Conservation (phyloP, 2,113 vertebrate species). For the Tautogolabrus adspersus region DNA sequence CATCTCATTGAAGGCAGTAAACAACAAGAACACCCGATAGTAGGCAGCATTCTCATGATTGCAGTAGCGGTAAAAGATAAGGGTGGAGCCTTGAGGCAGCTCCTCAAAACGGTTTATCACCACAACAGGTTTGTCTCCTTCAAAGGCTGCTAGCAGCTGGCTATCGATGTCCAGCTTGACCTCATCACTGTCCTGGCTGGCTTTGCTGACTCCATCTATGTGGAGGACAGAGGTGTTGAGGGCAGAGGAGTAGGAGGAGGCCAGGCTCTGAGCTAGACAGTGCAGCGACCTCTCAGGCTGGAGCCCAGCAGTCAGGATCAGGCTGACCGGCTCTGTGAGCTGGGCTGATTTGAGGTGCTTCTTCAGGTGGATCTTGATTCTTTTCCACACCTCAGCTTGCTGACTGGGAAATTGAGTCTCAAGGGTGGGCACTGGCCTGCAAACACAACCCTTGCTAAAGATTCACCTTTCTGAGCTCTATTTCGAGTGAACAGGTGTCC, state of each 20-base stretch:
- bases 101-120: slow-evolving; percentile 91
- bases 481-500: neutral
- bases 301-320: slow-evolving; percentile 88
- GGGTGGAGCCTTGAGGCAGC: slow-evolving; percentile 89
- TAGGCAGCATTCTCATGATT: slow-evolving; percentile 92
- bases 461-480: neutral
- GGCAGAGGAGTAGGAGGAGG: slow-evolving; percentile 81
- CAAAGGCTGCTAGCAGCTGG: slow-evolving; percentile 85
- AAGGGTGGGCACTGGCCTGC: slow-evolving; percentile 36
- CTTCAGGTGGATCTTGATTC: slow-evolving; percentile 85
- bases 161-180: slow-evolving; percentile 89
- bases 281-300: slow-evolving; percentile 83
- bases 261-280: slow-evolving; percentile 86
- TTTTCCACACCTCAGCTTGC: slow-evolving; percentile 83
- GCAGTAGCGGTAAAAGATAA: slow-evolving; percentile 98
- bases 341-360: slow-evolving; percentile 85
- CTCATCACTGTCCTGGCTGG: slow-evolving; percentile 79
- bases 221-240: slow-evolving; percentile 78
- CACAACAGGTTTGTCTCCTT: slow-evolving; percentile 79
- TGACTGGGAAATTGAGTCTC: slow-evolving; percentile 85
- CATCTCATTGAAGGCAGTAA: slow-evolving; percentile 85
- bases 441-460: slow-evolving; percentile 39
- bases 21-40: slow-evolving; percentile 88
- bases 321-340: slow-evolving; percentile 87
- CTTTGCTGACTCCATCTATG: slow-evolving; percentile 81